Percentiles rank a stretch among this genome's conserved stretches.
phyloP scores from a whole-genome alignment of 2,797 vertebrate species.

The Alectoris magna region DNA sequence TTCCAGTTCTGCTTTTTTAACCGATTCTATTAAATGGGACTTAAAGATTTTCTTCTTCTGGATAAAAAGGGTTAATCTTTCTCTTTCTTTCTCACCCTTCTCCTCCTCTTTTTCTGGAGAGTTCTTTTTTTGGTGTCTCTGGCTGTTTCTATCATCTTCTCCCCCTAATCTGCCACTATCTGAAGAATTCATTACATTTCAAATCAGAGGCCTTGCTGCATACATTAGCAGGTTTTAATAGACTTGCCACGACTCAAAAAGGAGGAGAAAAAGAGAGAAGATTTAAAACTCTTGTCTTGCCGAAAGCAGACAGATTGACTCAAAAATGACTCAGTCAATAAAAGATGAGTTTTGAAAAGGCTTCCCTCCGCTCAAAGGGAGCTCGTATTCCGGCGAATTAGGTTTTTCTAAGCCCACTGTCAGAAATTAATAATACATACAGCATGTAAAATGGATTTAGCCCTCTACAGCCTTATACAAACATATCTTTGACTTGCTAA shows the following conservation, averaged over 20 bases:
- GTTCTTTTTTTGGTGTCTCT: constrained; percentile 34
- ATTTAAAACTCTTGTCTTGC: constrained; percentile 81
- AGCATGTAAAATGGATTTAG: constrained; percentile 68
- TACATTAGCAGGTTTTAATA: constrained; percentile 77
- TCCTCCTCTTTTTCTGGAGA: constrained; percentile 55
- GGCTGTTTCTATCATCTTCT: constrained; percentile 45
- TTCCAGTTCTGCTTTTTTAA: constrained; percentile 10
- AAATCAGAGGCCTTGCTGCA: constrained; percentile 63
- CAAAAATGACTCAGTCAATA: constrained; percentile 81
- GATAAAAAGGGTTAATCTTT: constrained; percentile 55
- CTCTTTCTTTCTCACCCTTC: not conserved
- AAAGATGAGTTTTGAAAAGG: constrained; percentile 81
- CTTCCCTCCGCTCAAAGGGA: constrained; percentile 71
- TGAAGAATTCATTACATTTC: constrained; percentile 76
- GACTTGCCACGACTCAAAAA: constrained; percentile 72
- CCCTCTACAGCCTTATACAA: constrained; percentile 69
- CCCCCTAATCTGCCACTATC: constrained; percentile 66
- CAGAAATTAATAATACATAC: constrained; percentile 75
- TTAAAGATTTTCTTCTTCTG: constrained; percentile 12
- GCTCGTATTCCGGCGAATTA: constrained; percentile 72
- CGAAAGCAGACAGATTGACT: constrained; percentile 82
- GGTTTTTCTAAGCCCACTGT: constrained; percentile 75
- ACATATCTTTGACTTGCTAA: constrained; percentile 74
- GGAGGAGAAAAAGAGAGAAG: constrained; percentile 68
- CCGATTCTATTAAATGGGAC: constrained; percentile 25